Conservation (phyloP, 2,113 vertebrate species). For the Notarius quadriscutis region DNA sequence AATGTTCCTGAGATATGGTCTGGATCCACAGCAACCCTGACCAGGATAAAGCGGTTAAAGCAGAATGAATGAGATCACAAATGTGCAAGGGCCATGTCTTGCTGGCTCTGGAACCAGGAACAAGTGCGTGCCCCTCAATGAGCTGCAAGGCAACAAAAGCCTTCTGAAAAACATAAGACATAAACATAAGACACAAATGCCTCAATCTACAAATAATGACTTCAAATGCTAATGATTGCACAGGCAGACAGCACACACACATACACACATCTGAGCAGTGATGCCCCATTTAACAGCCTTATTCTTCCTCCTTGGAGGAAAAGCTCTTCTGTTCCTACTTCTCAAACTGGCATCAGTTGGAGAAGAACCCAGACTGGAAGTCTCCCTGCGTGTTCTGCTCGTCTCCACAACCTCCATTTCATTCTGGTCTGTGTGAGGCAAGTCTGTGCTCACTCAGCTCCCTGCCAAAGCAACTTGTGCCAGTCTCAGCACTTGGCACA, state of each 20-base stretch:
- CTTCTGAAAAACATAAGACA: neutral
- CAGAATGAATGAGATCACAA: neutral
- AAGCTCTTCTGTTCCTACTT: constrained; percentile 19
- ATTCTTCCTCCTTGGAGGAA: constrained; percentile 27
- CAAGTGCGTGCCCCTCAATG: neutral
- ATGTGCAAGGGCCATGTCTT: neutral
- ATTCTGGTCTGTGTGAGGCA: neutral
- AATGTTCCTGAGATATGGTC: neutral
- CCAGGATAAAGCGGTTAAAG: neutral
- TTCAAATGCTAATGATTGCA: constrained; percentile 31
- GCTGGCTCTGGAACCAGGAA: neutral
- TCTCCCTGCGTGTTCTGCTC: neutral
- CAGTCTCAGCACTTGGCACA: constrained; percentile 45
- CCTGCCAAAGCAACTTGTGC: constrained; percentile 37
- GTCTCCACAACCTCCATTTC: neutral
- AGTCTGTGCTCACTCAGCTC: constrained; percentile 16
- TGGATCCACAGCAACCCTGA: neutral
- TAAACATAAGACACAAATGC: neutral
- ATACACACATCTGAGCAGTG: neutral
- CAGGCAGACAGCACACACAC: neutral
- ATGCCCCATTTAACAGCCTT: constrained; percentile 33
- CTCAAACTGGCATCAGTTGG: constrained; percentile 15
- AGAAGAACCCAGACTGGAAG: constrained; percentile 11
- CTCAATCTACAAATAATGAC: constrained; percentile 26
- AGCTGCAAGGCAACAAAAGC: constrained; percentile 21